These are phyloP conservation scores for Poeciliopsis paucimaculata DNA, from an alignment of 2,797 vertebrate genomes.

Conservation along the genomic window DNA sequence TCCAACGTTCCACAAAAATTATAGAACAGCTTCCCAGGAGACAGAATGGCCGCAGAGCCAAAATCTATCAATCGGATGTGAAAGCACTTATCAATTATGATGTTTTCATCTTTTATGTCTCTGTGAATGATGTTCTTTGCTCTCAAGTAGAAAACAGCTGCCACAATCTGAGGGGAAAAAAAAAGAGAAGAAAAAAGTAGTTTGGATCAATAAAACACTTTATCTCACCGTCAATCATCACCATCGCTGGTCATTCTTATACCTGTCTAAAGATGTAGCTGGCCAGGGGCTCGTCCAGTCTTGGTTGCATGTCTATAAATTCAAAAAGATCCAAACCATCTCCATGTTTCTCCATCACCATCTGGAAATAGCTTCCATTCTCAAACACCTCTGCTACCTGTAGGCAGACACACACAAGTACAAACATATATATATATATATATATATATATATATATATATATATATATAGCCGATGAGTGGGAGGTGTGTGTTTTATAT, in stretches of 20 bases:
- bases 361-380: conserved; percentile 91
- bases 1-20: conserved; percentile 94
- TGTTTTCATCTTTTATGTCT: conserved; percentile 98
- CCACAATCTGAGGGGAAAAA: conserved; percentile 83
- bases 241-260: conserved; percentile 13
- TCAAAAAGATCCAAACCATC: conserved; percentile 93
- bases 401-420: not conserved
- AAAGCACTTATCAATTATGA: conserved; percentile 92
- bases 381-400: conserved; percentile 93
- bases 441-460: no score
- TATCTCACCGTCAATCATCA: accelerated
- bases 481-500: no score
- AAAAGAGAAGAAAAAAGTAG: not conserved
- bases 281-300: conserved; percentile 90
- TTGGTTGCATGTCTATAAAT: conserved; percentile 92
- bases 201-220: not conserved
- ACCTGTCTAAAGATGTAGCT: conserved; percentile 97
- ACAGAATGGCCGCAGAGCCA: conserved; percentile 89
- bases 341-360: conserved; percentile 97
- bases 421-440: not conserved
- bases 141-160: conserved; percentile 89
- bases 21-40: conserved; percentile 87
- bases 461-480: no score
- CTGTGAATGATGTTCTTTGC: conserved; percentile 86
- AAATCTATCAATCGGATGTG: conserved; percentile 93